Base-by-base conservation (phyloP, 2,113 vertebrate species). In the Myiagra hebetior region DNA sequence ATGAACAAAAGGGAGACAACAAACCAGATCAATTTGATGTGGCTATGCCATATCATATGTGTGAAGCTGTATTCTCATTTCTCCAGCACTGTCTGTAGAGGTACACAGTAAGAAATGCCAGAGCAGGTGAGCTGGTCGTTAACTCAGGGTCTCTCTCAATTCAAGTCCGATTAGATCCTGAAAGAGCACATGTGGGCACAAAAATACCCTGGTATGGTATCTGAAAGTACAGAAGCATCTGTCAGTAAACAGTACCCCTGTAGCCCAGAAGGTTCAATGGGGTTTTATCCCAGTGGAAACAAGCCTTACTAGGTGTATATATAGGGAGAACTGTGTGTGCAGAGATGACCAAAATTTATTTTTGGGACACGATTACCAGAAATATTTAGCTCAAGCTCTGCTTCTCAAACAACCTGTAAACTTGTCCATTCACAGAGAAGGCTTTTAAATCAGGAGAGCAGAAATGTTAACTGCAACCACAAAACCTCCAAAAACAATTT, bases 31-130 rank as follows among this genome's bases (percentile, higher is more conserved):
- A 9, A 14, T 52, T 72, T 68, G 35, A 12, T 21, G 26, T 15
- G 5, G 1, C 20, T 89, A 9, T 31, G 44, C n/a, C 44, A 81
- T 13, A 37, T 30, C 9, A 11, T 2, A 11, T 1, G 0, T 6
- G 6, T 52, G 47, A 77, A 88, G 18, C 15, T 33, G 39, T 11
- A 47, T 23, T 19, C 30, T 63, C n/a, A 11, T 31, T 68, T 82
- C 53, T 87, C 35, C 47, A 26, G 16, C 0, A 0, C 5, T 65
- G n/a, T 17, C 23, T 31, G 23, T 33, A 86, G 72, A 49, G 16
- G n/a, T 39, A 12, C 37, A 42, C 24, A 62, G 27, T 41, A 72
- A 68, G 12, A 2, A 2, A 79, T 50, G 24, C 23, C 0, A 1
- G 33, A 67, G 27, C 74, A 4, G 1, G 16, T 37, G 37, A 93